Evolutionary conservation across 2,888 invertebrate species (phyloP).

Genomic region (Drosophila infuscata): DNA sequence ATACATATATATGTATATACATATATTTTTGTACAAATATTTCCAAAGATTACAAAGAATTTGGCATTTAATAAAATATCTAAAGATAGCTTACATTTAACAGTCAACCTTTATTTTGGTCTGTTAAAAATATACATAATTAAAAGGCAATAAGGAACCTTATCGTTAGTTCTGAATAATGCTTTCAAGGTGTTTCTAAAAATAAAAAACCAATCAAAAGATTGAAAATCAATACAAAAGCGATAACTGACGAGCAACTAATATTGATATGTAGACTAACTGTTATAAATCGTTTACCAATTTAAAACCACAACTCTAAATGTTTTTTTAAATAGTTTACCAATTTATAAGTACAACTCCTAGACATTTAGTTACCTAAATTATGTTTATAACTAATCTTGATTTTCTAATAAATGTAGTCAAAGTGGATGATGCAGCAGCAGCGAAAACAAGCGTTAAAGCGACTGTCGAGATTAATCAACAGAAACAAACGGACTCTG

Average conservation of each 20-base stretch:
- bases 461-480: constrained; percentile 32
- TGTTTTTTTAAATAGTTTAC: not conserved
- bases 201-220: not conserved
- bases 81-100: not conserved
- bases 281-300: not conserved
- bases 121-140: not conserved
- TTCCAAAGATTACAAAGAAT: not conserved
- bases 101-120: not conserved
- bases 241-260: not conserved
- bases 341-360: not conserved
- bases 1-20: too few relatives aligned
- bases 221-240: not conserved
- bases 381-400: not conserved
- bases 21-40: not conserved
- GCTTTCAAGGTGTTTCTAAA: not conserved
- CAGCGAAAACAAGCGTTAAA: constrained; percentile 27
- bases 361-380: not conserved
- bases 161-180: not conserved
- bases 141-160: not conserved
- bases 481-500: constrained; percentile 32
- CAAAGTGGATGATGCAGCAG: constrained; percentile 53
- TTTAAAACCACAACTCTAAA: not conserved
- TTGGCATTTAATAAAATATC: not conserved
- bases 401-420: constrained; percentile 5
- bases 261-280: not conserved